Evolutionary conservation across 2,888 invertebrate genomes (phyloP), one percentile per base, ranked within the genome.

Genomic region (Phalera bucephala): DNA sequence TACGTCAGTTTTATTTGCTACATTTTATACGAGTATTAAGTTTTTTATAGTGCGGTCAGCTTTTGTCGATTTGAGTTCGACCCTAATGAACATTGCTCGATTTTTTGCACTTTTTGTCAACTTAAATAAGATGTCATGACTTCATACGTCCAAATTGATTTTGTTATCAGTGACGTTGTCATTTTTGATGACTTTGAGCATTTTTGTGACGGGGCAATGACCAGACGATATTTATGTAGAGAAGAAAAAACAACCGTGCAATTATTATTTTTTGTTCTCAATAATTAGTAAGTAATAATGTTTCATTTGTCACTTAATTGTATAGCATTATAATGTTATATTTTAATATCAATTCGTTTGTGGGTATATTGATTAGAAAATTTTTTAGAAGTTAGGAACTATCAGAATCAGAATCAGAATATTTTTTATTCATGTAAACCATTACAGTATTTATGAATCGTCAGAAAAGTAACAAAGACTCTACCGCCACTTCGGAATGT

Each of bases 131-230:
- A 51, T 61, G 60, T 63, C 60, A 51, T 49, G 63, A 47, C 40
- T 50, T 35, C 36, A 52, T 41, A 45, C 25, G 41, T 44, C 37
- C 38, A 45, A 60, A 60, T 56, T 63, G 57, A 63, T 53, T 46
- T 45, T 48, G 40, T 52, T 62, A 59, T 61, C 60, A 45, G 45
- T 56, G 60, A 56, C 49, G 39, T 37, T 62, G 63, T 55, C 51
- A 49, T 45, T 42, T 58, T 21, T 58, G 42, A 55, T 54, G 44
- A 50, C 40, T 58, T 44, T 35, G 33, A 37, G 14, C 32, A 40
- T 47, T 56, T 45, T 28, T 28, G 45, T 33, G 31, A 21, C 12
- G 26, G 39, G 46, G 43, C 43, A 52, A 37, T 47, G 45, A 56
- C 44, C 45, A 49, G 17, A 45, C 27, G 25, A 17, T 17, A 17